These are phyloP conservation scores for Melanotaenia nigrans DNA, from an alignment of 2,797 vertebrate genomes.

Conservation along the genomic window DNA sequence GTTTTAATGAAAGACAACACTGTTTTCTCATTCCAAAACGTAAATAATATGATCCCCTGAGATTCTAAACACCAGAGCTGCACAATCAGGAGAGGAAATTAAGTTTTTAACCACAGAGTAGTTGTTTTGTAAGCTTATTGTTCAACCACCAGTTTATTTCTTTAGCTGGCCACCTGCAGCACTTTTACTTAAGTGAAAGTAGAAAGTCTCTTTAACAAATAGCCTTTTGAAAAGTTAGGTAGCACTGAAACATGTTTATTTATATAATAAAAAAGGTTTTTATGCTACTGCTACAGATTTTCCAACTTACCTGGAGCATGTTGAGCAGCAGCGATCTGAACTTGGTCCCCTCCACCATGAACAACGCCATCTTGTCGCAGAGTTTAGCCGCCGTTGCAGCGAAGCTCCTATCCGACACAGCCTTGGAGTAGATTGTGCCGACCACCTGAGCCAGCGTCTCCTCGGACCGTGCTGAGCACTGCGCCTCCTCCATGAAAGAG, in stretches of 20 bases:
- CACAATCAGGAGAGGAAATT: slow-evolving; percentile 6
- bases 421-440: slow-evolving; percentile 92
- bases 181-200: neutral
- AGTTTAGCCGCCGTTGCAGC: slow-evolving; percentile 94
- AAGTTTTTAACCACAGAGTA: neutral
- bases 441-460: slow-evolving; percentile 93
- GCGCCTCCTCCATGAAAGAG: slow-evolving; percentile 97
- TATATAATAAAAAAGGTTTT: no score
- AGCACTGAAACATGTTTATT: neutral
- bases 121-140: slow-evolving; percentile 15
- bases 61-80: neutral
- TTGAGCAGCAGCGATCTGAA: slow-evolving; percentile 97
- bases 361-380: slow-evolving; percentile 97
- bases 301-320: slow-evolving; percentile 89
- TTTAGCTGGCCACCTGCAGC: slow-evolving; percentile 7
- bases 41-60: slow-evolving; percentile 14
- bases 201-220: neutral
- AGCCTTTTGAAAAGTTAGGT: neutral
- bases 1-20: neutral
- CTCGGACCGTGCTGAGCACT: slow-evolving; percentile 92
- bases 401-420: slow-evolving; percentile 93
- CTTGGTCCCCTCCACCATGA: slow-evolving; percentile 98
- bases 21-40: slow-evolving; percentile 1
- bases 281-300: no score
- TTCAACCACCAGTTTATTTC: slow-evolving; percentile 4